A percentile compares a stretch with the other conserved stretches of the same genome.
Conservation (phyloP, 1,140 invertebrate genomes). For the Caenorhabditis tropicalis region DNA sequence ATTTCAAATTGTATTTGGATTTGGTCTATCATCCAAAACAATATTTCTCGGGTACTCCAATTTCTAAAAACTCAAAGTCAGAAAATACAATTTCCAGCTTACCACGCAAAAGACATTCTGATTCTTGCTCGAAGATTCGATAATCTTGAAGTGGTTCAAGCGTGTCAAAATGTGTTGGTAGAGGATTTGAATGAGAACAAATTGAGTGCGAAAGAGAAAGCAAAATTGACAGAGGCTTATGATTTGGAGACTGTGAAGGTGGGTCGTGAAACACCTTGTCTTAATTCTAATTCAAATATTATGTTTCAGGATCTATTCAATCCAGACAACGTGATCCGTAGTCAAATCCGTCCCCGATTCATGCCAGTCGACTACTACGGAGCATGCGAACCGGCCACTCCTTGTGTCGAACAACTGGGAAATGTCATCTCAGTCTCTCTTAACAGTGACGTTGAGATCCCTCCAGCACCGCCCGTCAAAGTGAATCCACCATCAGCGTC, state of each 20-base stretch:
- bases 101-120: slow-evolving; percentile 1
- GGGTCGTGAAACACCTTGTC: neutral
- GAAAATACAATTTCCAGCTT: neutral
- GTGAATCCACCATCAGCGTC: too few species aligned
- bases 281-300: neutral
- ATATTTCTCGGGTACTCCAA: neutral
- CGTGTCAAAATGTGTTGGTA: neutral
- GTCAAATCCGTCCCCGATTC: neutral
- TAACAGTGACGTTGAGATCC: too few species aligned
- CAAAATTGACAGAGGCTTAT: neutral
- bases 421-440: too few species aligned
- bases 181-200: slow-evolving; percentile 25
- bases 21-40: slow-evolving; percentile 17
- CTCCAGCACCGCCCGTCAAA: too few species aligned
- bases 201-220: neutral
- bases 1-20: neutral
- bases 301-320: neutral
- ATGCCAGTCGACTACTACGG: neutral
- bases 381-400: neutral
- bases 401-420: neutral
- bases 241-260: neutral
- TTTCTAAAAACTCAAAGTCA: neutral
- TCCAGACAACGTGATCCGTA: neutral
- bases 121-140: neutral
- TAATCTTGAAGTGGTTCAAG: neutral